Percentiles rank a stretch among this genome's conserved stretches.
These are phyloP conservation scores for Melanchra persicariae DNA, from an alignment of 2,888 invertebrate genomes.

Conservation along the genomic window DNA sequence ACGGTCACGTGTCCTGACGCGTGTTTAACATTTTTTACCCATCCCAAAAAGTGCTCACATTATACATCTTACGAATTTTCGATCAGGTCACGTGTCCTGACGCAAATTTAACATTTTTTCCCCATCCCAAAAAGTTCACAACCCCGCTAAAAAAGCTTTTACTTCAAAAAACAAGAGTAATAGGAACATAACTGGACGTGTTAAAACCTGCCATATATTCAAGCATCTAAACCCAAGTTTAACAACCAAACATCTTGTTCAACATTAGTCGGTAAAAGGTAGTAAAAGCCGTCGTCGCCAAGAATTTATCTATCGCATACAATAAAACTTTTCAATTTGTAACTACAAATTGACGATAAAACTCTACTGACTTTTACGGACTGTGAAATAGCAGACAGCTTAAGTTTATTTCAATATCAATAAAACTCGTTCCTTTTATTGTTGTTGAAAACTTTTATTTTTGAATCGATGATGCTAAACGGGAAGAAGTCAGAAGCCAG, in stretches of 20 bases:
- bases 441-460: slow-evolving; percentile 36
- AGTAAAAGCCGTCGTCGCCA: slow-evolving; percentile 19
- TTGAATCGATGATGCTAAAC: slow-evolving; percentile 1
- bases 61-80: no score
- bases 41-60: no score
- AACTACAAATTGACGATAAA: slow-evolving; percentile 56
- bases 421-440: slow-evolving; percentile 44
- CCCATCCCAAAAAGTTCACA: no score
- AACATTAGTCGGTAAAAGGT: slow-evolving; percentile 17
- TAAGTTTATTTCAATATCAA: slow-evolving; percentile 48
- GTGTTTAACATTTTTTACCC: no score
- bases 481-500: no score
- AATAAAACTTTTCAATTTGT: slow-evolving; percentile 58
- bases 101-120: no score
- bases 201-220: neutral
- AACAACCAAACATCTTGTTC: slow-evolving; percentile 13
- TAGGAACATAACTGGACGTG: neutral
- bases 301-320: slow-evolving; percentile 32
- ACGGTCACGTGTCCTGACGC: no score
- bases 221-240: neutral
- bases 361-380: slow-evolving; percentile 47
- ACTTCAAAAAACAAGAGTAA: no score
- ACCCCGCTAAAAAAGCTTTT: no score
- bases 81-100: no score
- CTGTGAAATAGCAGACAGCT: slow-evolving; percentile 46